Evolutionary conservation across 2,888 invertebrate genomes (phyloP).

Genomic region (Cantharis nigra): DNA sequence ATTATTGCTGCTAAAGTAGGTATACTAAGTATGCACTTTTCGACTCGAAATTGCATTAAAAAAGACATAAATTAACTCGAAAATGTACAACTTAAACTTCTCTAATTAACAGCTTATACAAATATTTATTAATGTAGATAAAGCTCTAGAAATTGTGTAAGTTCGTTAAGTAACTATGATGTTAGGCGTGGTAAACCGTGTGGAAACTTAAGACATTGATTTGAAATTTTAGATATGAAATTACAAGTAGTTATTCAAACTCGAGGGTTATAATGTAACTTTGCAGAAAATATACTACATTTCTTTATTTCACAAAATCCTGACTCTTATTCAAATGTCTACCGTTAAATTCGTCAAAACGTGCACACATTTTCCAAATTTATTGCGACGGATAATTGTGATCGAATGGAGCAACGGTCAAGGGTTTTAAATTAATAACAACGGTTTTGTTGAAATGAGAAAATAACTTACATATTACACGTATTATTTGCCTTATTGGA

Average conservation of each 20-base stretch:
- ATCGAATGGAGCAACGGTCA: neutral
- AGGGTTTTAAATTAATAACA: neutral
- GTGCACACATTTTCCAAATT: neutral
- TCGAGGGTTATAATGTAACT: neutral
- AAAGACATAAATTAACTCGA: neutral
- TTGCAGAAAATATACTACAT: neutral
- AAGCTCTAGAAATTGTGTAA: slow-evolving; percentile 7
- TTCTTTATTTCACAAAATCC: neutral
- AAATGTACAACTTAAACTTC: neutral
- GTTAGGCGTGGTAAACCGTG: slow-evolving; percentile 1
- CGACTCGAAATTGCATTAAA: neutral
- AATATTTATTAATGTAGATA: slow-evolving; percentile 3
- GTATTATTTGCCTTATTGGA: neutral
- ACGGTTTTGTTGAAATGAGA: neutral
- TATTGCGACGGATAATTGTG: neutral
- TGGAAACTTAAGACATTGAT: slow-evolving; percentile 12
- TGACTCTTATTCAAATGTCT: neutral
- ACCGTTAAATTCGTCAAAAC: neutral
- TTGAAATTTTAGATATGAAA: slow-evolving; percentile 9
- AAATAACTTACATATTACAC: neutral
- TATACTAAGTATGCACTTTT: neutral
- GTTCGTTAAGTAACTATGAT: neutral
- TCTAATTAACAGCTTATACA: slow-evolving; percentile 2
- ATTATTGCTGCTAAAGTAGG: neutral
- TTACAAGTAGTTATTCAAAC: neutral